Conservation (phyloP, 2,797 vertebrate genomes). For the Falco concolor region DNA sequence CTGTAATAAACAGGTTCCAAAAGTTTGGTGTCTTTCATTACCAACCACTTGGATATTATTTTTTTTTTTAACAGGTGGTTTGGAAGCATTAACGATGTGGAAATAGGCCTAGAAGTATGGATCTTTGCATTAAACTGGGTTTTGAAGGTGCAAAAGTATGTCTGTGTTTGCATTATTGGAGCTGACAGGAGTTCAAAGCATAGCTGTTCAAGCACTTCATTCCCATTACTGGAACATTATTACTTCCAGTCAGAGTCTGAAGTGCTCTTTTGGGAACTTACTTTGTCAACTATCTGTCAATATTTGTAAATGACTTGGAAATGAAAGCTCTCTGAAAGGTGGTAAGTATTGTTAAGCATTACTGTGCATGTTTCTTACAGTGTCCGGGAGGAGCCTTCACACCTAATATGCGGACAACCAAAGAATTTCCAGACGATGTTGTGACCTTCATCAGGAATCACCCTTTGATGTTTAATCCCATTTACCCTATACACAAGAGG, state of each 20-base stretch:
- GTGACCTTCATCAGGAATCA: constrained; percentile 96
- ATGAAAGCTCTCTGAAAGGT: neutral
- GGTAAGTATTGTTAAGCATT: neutral
- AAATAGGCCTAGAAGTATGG: neutral
- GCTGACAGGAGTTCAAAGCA: neutral
- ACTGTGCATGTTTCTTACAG: constrained; percentile 62
- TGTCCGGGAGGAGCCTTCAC: constrained; percentile 97
- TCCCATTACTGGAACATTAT: neutral
- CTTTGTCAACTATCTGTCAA: neutral
- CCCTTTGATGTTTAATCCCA: constrained; percentile 94
- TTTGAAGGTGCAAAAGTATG: neutral
- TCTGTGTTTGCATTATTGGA: constrained; percentile 1
- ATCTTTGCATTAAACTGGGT: neutral
- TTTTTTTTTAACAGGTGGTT: neutral
- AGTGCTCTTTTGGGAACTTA: neutral
- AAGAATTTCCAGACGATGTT: constrained; percentile 96
- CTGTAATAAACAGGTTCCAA: neutral
- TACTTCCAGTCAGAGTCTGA: neutral
- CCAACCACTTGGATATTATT: neutral
- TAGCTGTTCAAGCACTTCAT: constrained; percentile 9
- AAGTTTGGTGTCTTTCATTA: neutral
- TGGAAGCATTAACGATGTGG: neutral
- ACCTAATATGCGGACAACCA: constrained; percentile 88
- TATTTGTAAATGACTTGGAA: neutral
- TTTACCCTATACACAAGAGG: constrained; percentile 88